Conservation (phyloP, 1,140 invertebrate species). For the Drosophila tropicalis region DNA sequence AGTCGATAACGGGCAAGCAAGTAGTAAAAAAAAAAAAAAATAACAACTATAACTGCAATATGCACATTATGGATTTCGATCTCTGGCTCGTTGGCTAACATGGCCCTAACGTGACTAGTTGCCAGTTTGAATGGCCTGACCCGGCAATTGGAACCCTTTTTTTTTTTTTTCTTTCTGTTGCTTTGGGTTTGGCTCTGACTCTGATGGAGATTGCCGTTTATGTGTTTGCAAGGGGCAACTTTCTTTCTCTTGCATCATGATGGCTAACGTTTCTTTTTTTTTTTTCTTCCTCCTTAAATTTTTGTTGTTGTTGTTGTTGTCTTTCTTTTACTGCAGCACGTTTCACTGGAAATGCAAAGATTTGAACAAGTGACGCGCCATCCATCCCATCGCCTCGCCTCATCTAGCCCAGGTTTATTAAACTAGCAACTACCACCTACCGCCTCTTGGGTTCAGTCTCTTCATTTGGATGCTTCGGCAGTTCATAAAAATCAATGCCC, state of each 20-base stretch:
- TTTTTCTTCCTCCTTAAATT: not conserved
- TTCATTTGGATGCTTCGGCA: slow-evolving; percentile 45
- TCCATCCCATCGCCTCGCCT: slow-evolving; percentile 39
- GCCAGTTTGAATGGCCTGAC: slow-evolving; percentile 44
- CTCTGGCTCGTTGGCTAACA: slow-evolving; percentile 48
- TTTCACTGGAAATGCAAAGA: slow-evolving; percentile 73
- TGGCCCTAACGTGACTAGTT: slow-evolving; percentile 69
- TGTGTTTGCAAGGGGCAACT: slow-evolving; percentile 62
- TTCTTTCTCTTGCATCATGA: slow-evolving; percentile 77
- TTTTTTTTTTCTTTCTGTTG: slow-evolving; percentile 16
- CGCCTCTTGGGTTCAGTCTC: slow-evolving; percentile 31
- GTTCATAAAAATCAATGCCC: slow-evolving; percentile 79
- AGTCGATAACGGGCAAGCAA: slow-evolving; percentile 50
- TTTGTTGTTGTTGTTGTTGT: not conserved
- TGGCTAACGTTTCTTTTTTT: slow-evolving; percentile 34
- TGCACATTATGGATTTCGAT: slow-evolving; percentile 73
- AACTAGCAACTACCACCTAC: not conserved
- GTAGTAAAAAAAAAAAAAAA: slow-evolving; percentile 17
- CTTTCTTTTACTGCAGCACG: slow-evolving; percentile 46
- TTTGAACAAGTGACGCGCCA: slow-evolving; percentile 70
- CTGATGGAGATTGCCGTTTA: slow-evolving; percentile 64
- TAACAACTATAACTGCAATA: slow-evolving; percentile 55
- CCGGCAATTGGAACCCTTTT: slow-evolving; percentile 49
- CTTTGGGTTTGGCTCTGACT: slow-evolving; percentile 35
- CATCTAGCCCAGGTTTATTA: slow-evolving; percentile 22